Evolutionary conservation across 1,140 invertebrate species (phyloP).

Genomic region (Venustaconcha ellipsiformis): DNA sequence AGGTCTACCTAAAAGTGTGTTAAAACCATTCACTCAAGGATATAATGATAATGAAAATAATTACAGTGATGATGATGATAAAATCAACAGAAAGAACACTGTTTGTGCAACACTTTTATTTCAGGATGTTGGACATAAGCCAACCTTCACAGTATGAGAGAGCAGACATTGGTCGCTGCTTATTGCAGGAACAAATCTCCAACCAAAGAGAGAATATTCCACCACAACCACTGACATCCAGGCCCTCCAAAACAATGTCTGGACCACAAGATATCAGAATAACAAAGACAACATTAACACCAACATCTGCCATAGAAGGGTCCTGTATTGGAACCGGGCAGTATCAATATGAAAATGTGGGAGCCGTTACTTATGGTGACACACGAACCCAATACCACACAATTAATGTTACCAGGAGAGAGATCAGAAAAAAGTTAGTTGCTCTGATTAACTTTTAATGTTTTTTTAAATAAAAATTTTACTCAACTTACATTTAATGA

Average conservation of each 20-base stretch:
- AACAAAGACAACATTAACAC: no score
- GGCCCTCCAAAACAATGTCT: no score
- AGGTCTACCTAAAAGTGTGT: no score
- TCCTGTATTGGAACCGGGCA: no score
- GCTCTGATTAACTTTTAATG: neutral
- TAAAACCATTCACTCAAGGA: neutral
- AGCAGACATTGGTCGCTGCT: slow-evolving; percentile 79
- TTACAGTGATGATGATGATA: neutral
- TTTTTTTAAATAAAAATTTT: no score
- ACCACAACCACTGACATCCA: neutral
- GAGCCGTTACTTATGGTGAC: slow-evolving; percentile 15
- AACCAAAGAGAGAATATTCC: neutral
- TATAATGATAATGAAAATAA: slow-evolving; percentile 7
- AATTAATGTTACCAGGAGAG: slow-evolving; percentile 20
- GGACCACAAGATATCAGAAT: no score
- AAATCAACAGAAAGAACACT: neutral
- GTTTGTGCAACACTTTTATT: slow-evolving; percentile 32
- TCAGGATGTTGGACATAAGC: slow-evolving; percentile 76
- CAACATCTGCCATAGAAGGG: no score
- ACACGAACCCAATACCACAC: slow-evolving; percentile 12
- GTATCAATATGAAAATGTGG: no score
- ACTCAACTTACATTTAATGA: no score
- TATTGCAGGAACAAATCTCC: slow-evolving; percentile 1
- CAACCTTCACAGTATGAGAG: slow-evolving; percentile 77
- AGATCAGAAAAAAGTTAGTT: slow-evolving; percentile 25